These are phyloP conservation scores for Hydrozoanthus gracilis DNA, from an alignment of 92 coral and sea anemone species.

Conservation along the genomic window DNA sequence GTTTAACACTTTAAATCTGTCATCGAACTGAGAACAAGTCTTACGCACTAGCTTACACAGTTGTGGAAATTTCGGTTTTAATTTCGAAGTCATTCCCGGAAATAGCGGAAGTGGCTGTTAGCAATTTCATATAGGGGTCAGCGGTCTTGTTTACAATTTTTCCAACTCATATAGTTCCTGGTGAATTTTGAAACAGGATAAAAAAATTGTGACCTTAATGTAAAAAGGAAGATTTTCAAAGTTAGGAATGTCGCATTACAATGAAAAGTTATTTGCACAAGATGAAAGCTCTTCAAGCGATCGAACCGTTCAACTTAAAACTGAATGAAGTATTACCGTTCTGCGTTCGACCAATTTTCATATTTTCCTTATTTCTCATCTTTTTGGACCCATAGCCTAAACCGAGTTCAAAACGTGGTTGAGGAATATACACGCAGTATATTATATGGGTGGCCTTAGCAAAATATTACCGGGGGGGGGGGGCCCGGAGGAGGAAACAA, in stretches of 20 bases:
- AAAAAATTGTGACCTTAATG: neutral
- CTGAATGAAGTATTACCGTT: neutral
- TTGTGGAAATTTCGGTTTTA: too few relatives aligned
- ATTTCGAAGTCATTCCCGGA: too few relatives aligned
- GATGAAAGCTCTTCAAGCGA: neutral
- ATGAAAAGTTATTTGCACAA: neutral
- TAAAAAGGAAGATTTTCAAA: neutral
- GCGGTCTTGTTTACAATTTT: too few relatives aligned
- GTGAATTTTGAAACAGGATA: neutral
- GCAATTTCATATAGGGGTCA: too few relatives aligned
- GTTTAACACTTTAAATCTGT: too few relatives aligned
- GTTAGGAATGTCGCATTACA: neutral
- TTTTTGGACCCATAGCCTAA: neutral
- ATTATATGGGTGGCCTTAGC: too few relatives aligned
- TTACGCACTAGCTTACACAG: too few relatives aligned
- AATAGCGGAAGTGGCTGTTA: too few relatives aligned
- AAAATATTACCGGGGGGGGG: too few relatives aligned
- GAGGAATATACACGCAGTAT: neutral
- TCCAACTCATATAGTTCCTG: neutral
- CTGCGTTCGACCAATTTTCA: neutral
- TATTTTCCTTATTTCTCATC: neutral
- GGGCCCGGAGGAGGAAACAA: too few relatives aligned
- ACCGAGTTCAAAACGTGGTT: neutral
- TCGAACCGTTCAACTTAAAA: conserved; percentile 1
- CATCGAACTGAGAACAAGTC: too few relatives aligned